phyloP scores from a whole-genome alignment of 2,797 vertebrate genomes.

The Halcyon smyrnensis region DNA sequence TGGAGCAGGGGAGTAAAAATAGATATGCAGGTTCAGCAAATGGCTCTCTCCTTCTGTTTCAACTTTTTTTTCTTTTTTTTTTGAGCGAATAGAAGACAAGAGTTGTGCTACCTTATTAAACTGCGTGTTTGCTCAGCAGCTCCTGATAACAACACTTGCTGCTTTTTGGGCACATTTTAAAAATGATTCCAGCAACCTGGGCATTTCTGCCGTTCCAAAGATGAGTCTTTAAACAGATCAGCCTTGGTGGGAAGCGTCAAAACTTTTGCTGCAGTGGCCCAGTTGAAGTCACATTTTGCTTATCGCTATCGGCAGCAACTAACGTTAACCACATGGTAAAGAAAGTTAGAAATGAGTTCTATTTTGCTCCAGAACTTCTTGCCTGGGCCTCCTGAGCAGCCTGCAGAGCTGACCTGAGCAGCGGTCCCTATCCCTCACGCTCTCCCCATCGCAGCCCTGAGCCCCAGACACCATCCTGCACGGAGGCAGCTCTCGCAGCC shows the following conservation, averaged over 20 bases:
- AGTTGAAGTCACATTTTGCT: background rate
- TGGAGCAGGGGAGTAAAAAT: conserved; percentile 52
- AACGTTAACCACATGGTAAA: background rate
- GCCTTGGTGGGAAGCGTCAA: background rate
- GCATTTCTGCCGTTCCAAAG: background rate
- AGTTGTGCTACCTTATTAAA: background rate
- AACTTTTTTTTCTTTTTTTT: background rate
- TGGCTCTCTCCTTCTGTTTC: background rate
- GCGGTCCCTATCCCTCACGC: fast-evolving
- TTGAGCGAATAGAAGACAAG: background rate
- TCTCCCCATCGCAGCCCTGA: background rate
- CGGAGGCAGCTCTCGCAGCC: background rate
- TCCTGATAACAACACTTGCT: background rate
- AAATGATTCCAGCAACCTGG: background rate
- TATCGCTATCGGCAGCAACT: background rate
- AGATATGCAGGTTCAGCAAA: conserved; percentile 66
- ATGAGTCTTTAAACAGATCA: background rate
- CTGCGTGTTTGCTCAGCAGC: background rate
- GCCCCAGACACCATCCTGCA: fast-evolving
- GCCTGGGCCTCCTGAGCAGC: background rate
- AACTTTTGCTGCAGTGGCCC: background rate
- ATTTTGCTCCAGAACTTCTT: background rate
- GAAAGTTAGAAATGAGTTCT: background rate
- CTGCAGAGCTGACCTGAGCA: background rate
- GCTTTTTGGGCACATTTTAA: background rate